These are phyloP conservation scores for Ptychoptera contaminata DNA, from an alignment of 2,888 invertebrate species.

Conservation along the genomic window DNA sequence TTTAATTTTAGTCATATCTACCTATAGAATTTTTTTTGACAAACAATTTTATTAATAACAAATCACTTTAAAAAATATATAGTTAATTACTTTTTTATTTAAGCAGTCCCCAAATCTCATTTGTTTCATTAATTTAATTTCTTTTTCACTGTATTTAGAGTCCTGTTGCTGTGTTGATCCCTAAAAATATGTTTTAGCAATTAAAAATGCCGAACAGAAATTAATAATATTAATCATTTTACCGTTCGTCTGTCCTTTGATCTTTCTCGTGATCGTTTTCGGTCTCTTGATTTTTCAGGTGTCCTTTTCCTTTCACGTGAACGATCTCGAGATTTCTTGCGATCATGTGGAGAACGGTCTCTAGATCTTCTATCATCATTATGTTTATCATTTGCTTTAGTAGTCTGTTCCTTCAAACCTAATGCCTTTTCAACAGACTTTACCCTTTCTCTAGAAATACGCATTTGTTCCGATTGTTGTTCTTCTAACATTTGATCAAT, in stretches of 20 bases:
- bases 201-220: conserved; percentile 9
- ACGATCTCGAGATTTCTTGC: conserved; percentile 7
- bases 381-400: conserved; percentile 19
- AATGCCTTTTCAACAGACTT: not conserved
- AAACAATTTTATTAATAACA: not conserved
- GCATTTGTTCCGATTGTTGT: conserved; percentile 1
- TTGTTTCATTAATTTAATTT: conserved; percentile 95
- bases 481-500: conserved; percentile 3
- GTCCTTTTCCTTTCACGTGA: conserved; percentile 10
- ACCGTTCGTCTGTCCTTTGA: conserved; percentile 32
- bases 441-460: conserved; percentile 6
- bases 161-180: conserved; percentile 98
- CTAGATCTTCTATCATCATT: conserved; percentile 16
- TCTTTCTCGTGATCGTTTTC: conserved; percentile 30
- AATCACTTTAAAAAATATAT: not conserved
- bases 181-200: conserved; percentile 33
- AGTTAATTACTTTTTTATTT: conserved; percentile 60
- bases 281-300: conserved; percentile 20
- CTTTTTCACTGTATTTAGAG: conserved; percentile 97
- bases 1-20: conserved; percentile 97
- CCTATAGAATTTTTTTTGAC: conserved; percentile 35
- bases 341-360: not conserved
- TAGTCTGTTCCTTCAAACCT: conserved; percentile 18
- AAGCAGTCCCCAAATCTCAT: conserved; percentile 96
- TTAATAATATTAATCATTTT: conserved; percentile 33